Evolutionary conservation across 1,140 invertebrate species (phyloP), one percentile per base, ranked within the genome.

Genomic region (Anthonomus grandis): DNA sequence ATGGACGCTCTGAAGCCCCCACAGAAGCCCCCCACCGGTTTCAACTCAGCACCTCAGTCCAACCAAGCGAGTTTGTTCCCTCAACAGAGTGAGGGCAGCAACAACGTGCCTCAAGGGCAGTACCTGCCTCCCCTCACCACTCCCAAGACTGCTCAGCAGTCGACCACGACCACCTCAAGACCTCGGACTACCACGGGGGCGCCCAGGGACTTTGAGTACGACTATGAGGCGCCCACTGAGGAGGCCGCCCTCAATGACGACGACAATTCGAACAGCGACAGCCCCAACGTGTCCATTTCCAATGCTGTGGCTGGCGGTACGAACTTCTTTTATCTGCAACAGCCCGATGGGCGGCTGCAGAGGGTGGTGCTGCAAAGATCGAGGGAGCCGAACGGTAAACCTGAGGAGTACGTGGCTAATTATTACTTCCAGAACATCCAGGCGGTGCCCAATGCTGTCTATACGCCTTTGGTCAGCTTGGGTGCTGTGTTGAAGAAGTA

Each of bases 351-450:
- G 22, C 22, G 57, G 19, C 34, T 59, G 17, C 62, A 63, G 22
- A 59, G 46, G 21, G 53, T 63, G 10, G 34, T 60, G 25, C 34
- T 56, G 31, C 23, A 63, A 18, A 63, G 55, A 27, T 59, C 22
- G 8, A 37, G 39, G 9, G 61, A 59, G 24, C 36, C 42, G 9
- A 59, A 59, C 15, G 38, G 53, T 42, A 59, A 57, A 31, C 46
- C 57, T 2, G 54, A 63, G 13, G 62, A 59, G 37, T 63, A 60
- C 19, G 51, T 53, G 15, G 57, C 57, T 15, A 60, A 63, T 50
- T 63, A 63, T 52, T 50, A 57, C 23, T 60, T 63, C 18, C 62
- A 63, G 25, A 63, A 63, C 23, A 48, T 63, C 10, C 57, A 55
- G 23, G 44, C 53, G n/a, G 22, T 57, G 24, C 62, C 62, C 12